These are phyloP conservation scores for Cirrhinus mrigala DNA, from an alignment of 2,797 vertebrate genomes.

Conservation along the genomic window DNA sequence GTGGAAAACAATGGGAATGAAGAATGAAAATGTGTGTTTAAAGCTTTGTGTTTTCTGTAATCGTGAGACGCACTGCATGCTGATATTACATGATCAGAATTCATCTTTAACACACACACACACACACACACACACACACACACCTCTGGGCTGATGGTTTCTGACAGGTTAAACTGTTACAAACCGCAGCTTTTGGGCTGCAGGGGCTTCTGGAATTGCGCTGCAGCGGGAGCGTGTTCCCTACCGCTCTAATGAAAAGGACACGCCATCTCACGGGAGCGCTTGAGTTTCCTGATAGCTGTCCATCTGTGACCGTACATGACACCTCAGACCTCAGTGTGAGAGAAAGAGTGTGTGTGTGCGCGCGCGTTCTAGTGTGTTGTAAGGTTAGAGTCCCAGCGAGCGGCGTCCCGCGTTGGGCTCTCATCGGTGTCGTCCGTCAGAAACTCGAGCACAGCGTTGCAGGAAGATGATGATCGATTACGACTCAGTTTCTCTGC, in stretches of 20 bases:
- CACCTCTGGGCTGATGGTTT: slow-evolving; percentile 66
- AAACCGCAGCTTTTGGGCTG: slow-evolving; percentile 69
- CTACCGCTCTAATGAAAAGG: slow-evolving; percentile 76
- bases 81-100: not conserved
- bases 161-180: slow-evolving; percentile 77
- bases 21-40: not conserved
- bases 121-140: slow-evolving; percentile 34
- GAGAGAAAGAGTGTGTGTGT: slow-evolving; percentile 16
- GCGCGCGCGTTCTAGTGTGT: not conserved
- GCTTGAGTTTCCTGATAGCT: slow-evolving; percentile 83
- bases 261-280: slow-evolving; percentile 76
- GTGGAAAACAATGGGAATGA: not conserved
- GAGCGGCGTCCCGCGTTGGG: slow-evolving; percentile 68
- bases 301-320: slow-evolving; percentile 76
- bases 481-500: slow-evolving; percentile 66
- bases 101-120: not conserved
- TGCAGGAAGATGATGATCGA: slow-evolving; percentile 81
- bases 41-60: too few species aligned
- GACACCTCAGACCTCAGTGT: slow-evolving; percentile 53
- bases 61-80: not conserved
- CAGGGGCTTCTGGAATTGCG: slow-evolving; percentile 29
- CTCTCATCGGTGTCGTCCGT: slow-evolving; percentile 76
- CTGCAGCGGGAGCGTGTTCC: slow-evolving; percentile 63
- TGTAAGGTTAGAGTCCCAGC: slow-evolving; percentile 79
- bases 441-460: slow-evolving; percentile 77